phyloP scores from a whole-genome alignment of 1,140 invertebrate genomes.

The Drosophila miranda region DNA sequence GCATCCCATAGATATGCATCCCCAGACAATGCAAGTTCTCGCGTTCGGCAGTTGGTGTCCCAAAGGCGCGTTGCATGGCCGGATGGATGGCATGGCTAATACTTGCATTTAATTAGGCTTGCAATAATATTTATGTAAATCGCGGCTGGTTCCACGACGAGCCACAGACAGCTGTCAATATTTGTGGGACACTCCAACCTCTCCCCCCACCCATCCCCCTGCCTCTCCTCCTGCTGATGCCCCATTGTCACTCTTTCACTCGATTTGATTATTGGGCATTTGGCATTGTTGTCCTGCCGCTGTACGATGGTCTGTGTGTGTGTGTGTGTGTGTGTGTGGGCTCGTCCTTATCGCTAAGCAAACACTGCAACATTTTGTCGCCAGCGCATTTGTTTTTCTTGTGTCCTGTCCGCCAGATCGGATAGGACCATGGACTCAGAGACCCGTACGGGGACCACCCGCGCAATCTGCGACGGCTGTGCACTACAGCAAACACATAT shows the following conservation, averaged over 20 bases:
- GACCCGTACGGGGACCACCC: conserved; percentile 55
- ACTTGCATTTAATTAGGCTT: conserved; percentile 81
- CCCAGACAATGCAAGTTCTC: conserved; percentile 13
- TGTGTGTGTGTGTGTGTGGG: conserved; percentile 23
- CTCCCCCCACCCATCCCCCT: background rate
- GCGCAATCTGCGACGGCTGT: conserved; percentile 45
- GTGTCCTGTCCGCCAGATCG: conserved; percentile 32
- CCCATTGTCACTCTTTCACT: conserved; percentile 17
- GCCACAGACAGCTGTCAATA: conserved; percentile 69
- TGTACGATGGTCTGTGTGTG: conserved; percentile 2
- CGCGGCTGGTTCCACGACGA: conserved; percentile 59
- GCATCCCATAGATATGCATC: conserved; percentile 3
- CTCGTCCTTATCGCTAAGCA: conserved; percentile 75
- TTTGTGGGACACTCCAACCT: conserved; percentile 22
- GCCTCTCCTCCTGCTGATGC: background rate
- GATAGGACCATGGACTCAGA: background rate
- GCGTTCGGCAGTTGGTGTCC: conserved; percentile 26
- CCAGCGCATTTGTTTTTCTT: conserved; percentile 71
- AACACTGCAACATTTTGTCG: conserved; percentile 74
- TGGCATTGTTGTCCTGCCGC: conserved; percentile 55
- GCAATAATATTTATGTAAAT: conserved; percentile 81
- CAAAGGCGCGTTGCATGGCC: no score
- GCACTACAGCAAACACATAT: conserved; percentile 26
- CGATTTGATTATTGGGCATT: conserved; percentile 58
- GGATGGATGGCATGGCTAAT: conserved; percentile 49